Evolutionary conservation across 1,140 invertebrate genomes (phyloP).

Genomic region (Cotesia chilonis): DNA sequence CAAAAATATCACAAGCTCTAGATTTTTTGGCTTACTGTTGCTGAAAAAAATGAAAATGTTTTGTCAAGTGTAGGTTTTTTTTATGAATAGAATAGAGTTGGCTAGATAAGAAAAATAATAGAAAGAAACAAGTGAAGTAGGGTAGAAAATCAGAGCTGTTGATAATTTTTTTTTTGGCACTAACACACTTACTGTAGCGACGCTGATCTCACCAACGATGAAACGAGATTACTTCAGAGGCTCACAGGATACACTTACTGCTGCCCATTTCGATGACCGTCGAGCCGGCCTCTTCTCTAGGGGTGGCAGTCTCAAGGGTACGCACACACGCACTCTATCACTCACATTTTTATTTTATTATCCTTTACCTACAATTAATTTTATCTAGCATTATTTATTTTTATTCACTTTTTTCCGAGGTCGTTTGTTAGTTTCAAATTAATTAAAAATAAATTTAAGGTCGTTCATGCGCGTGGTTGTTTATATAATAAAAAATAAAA

Average conservation of each 20-base stretch:
- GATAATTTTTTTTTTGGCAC: slow-evolving; percentile 55
- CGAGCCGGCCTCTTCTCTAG: slow-evolving; percentile 62
- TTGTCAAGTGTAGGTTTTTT: slow-evolving; percentile 31
- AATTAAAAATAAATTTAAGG: no score
- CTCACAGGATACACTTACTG: slow-evolving; percentile 84
- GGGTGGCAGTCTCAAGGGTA: slow-evolving; percentile 66
- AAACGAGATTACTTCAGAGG: slow-evolving; percentile 87
- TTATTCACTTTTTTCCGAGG: neutral
- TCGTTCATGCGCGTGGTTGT: no score
- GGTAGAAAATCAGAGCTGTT: slow-evolving; percentile 58
- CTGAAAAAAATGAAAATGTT: slow-evolving; percentile 15
- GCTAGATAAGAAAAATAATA: neutral
- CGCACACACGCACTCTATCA: slow-evolving; percentile 58
- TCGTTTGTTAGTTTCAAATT: neutral
- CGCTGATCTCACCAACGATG: slow-evolving; percentile 72
- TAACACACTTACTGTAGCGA: slow-evolving; percentile 65
- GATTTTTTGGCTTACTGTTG: slow-evolving; percentile 47
- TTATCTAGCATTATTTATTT: neutral
- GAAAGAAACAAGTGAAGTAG: slow-evolving; percentile 34
- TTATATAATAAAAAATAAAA: no score
- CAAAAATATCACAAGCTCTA: slow-evolving; percentile 43
- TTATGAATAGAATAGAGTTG: neutral
- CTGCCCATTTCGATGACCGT: slow-evolving; percentile 61
- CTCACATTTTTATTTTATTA: slow-evolving; percentile 29
- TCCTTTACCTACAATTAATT: slow-evolving; percentile 1